Evolutionary conservation across 1,140 invertebrate species (phyloP).

Genomic region (Lucilia cuprina): DNA sequence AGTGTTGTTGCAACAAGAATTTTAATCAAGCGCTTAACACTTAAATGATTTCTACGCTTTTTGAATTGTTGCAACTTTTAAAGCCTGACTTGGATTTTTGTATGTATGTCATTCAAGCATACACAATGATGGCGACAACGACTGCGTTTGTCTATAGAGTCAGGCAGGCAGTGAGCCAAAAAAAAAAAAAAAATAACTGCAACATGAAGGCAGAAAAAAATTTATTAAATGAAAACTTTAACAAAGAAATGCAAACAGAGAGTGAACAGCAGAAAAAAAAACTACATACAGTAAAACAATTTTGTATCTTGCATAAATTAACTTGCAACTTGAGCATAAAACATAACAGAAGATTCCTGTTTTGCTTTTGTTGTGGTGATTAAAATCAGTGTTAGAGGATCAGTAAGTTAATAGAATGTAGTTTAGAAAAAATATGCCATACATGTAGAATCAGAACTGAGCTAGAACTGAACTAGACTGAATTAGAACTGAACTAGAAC

Average conservation of each 20-base stretch:
- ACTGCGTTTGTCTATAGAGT: constrained; percentile 13
- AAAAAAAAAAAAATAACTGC: background rate
- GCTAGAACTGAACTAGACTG: no score
- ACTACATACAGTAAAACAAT: constrained; percentile 11
- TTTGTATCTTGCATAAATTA: constrained; percentile 39
- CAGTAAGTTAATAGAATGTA: background rate
- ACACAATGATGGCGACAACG: background rate
- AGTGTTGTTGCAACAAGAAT: constrained; percentile 41
- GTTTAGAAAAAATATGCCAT: no score
- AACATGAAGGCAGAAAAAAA: background rate
- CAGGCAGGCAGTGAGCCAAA: constrained; percentile 28
- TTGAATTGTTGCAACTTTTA: background rate
- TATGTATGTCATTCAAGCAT: constrained; percentile 21
- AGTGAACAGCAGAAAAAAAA: constrained; percentile 15
- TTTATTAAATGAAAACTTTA: background rate
- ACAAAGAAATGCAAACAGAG: background rate
- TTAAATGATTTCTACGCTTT: constrained; percentile 33
- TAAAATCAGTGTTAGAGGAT: background rate
- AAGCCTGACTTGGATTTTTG: background rate
- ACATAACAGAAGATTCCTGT: background rate
- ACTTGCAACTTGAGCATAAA: constrained; percentile 33
- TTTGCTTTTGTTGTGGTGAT: background rate
- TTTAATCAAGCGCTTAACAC: constrained; percentile 42
- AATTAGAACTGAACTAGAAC: no score
- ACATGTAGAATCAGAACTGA: no score